Evolutionary conservation across 2,113 vertebrate species (phyloP).

Genomic region (Saccopteryx bilineata): DNA sequence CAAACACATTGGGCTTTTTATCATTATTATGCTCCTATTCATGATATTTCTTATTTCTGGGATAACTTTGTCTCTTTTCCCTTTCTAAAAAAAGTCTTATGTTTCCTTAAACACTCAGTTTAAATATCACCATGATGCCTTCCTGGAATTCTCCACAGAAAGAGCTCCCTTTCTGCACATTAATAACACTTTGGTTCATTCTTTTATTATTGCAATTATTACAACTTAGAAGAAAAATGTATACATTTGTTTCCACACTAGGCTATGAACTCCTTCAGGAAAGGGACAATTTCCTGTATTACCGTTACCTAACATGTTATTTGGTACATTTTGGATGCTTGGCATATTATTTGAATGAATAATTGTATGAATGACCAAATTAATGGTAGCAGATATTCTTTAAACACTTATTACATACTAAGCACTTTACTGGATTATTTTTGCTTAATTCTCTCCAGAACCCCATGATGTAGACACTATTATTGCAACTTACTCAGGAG

Average conservation of each 20-base stretch:
- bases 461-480: background rate
- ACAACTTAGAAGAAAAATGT: background rate
- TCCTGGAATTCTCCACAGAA: background rate
- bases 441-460: conserved; percentile 50
- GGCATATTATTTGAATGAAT: conserved; percentile 48
- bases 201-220: background rate
- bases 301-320: background rate
- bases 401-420: background rate
- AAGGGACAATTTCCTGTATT: background rate
- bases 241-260: background rate
- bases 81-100: background rate
- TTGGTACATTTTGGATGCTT: background rate
- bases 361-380: conserved; percentile 18
- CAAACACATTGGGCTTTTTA: background rate
- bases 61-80: background rate
- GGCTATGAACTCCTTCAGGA: background rate
- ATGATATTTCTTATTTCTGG: background rate
- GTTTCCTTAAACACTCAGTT: background rate
- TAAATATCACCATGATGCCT: background rate
- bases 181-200: background rate
- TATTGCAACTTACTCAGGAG: conserved; percentile 19
- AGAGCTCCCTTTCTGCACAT: background rate
- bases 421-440: conserved; percentile 52
- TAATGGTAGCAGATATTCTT: conserved; percentile 34
- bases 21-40: background rate